Percentiles rank a stretch among this genome's conserved stretches.
Evolutionary conservation across 2,797 vertebrate genomes (phyloP).

Genomic region (Aotus griseimembra): DNA sequence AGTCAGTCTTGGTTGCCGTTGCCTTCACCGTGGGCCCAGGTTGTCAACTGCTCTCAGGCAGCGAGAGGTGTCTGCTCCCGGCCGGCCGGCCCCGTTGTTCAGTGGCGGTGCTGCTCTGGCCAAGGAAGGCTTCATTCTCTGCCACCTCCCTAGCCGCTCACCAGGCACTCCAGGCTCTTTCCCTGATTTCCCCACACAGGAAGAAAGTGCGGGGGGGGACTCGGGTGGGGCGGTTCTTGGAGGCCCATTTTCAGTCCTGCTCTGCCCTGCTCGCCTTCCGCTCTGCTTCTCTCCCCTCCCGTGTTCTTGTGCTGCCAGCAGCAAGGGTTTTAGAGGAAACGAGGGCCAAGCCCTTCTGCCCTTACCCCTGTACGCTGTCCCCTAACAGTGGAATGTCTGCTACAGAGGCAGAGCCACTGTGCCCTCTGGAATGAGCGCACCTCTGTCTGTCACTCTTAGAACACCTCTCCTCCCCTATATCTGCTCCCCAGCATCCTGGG

Average conservation of each 20-base stretch:
- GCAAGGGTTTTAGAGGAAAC: background rate
- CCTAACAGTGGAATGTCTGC: background rate
- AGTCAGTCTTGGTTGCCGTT: fast-evolving
- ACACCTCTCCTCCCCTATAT: background rate
- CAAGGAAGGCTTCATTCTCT: background rate
- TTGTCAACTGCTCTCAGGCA: background rate
- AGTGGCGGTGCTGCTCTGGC: no score
- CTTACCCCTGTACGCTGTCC: fast-evolving
- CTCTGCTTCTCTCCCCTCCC: background rate
- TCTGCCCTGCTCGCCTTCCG: background rate
- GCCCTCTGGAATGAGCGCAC: background rate
- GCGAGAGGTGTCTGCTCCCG: background rate
- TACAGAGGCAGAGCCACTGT: background rate
- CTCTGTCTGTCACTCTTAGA: background rate
- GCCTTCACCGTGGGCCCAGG: background rate
- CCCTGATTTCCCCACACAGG: background rate
- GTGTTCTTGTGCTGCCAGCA: fast-evolving
- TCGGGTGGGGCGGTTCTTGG: fast-evolving
- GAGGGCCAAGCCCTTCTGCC: background rate
- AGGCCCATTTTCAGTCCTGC: background rate
- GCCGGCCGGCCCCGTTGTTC: fast-evolving
- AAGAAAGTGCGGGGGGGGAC: background rate
- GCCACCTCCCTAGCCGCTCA: background rate
- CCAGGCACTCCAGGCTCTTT: background rate
- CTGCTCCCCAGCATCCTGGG: background rate